phyloP scores from a whole-genome alignment of 2,888 invertebrate species.

The Drosophila neonasuta region DNA sequence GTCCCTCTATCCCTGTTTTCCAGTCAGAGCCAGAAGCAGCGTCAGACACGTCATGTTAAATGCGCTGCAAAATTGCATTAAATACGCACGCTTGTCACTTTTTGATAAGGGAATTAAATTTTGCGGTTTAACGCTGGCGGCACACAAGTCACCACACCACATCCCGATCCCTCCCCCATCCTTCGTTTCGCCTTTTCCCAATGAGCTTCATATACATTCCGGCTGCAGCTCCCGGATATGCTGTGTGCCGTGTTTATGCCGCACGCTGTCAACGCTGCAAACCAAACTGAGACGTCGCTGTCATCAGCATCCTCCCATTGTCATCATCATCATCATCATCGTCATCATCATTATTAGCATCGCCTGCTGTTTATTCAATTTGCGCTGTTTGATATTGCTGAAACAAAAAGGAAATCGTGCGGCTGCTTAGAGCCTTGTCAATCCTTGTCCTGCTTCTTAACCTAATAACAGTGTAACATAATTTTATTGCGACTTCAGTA shows the following conservation, averaged over 20 bases:
- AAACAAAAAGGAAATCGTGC: conserved; percentile 34
- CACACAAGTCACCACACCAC: conserved; percentile 41
- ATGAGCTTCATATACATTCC: neutral
- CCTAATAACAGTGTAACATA: conserved; percentile 2
- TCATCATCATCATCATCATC: conserved; percentile 26
- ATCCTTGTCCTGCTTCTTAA: conserved; percentile 13
- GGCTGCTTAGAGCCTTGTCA: conserved; percentile 9
- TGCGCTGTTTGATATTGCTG: conserved; percentile 35
- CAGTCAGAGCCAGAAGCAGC: conserved; percentile 4
- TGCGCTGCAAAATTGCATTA: conserved; percentile 82
- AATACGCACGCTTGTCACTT: conserved; percentile 82
- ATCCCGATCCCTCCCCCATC: neutral
- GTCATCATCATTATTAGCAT: conserved; percentile 19
- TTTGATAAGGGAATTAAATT: conserved; percentile 82
- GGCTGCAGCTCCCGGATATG: conserved; percentile 26
- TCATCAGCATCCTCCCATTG: conserved; percentile 41
- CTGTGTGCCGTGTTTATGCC: conserved; percentile 67
- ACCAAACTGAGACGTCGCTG: conserved; percentile 62
- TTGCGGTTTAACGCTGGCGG: conserved; percentile 79
- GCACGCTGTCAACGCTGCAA: conserved; percentile 69
- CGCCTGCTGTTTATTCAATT: conserved; percentile 60
- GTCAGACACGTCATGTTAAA: conserved; percentile 76
- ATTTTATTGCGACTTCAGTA: neutral
- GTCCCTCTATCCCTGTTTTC: neutral
- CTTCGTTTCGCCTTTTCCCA: neutral